Evolutionary conservation across 2,888 invertebrate species (phyloP), one percentile per base, ranked within the genome.

Genomic region (Trissolcus brochymenae): DNA sequence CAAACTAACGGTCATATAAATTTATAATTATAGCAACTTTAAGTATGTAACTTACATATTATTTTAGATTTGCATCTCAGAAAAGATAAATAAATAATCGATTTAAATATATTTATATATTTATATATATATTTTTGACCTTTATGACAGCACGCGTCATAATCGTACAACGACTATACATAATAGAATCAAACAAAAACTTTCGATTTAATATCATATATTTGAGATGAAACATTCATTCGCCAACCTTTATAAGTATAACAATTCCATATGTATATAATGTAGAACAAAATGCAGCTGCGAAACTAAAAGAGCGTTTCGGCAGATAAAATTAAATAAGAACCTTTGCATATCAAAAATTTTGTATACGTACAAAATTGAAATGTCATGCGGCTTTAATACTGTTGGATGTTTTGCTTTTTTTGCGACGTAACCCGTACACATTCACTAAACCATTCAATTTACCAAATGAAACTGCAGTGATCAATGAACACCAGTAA

Each of bases 1-100:
- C 60, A 54, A 56, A 62, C 67, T 75, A 68, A 75, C 75, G 65
- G 65, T 70, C 55, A 76, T 75, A 75, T 76, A 76, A 70, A 76
- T 76, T 76, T 70, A 76, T 53, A 75, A 68, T 64, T 59, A 68
- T 76, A 76, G 68, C 68, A 68, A 70, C 19, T 76, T 68, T 64
- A 68, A 75, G 59, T 51, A 51, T 57, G 68, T 46, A 65, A 60
- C 60, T 70, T 54, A 75, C 65, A 40, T 67, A 54, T 35, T 62
- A 53, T 66, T 46, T 66, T 57, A 51, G 16, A 16, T 67, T 40
- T 75, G 43, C 59, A 73, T 55, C 54, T 35, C 35, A 25, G 65
- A 60, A 73, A 74, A 61, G 46, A 54, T 67, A 50, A 64, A 64
- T 64, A 68, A 75, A 59, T 35, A 54, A 43, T 68, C 43, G 62